Conservation (phyloP, 2,113 vertebrate species). For the Heterotilapia buettikoferi region DNA sequence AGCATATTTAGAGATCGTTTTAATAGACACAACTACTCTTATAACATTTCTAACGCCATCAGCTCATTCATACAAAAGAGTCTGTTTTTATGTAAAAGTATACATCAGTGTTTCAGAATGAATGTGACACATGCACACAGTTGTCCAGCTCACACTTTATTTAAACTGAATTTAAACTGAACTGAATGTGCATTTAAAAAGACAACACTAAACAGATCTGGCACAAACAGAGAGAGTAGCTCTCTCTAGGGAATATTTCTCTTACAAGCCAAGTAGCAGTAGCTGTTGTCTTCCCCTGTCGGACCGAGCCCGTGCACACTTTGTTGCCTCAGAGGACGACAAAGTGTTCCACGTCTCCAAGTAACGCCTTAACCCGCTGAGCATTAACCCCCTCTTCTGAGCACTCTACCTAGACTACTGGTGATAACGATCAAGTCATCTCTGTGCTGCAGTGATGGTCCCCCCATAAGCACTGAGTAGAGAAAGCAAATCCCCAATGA, state of each 20-base stretch:
- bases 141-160: not conserved
- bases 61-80: not conserved
- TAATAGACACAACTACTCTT: not conserved
- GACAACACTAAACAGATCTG: not conserved
- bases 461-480: constrained; percentile 1
- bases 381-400: constrained; percentile 47
- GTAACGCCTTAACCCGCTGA: constrained; percentile 64
- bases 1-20: not conserved
- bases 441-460: not conserved
- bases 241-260: constrained; percentile 3
- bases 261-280: constrained; percentile 1
- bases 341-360: constrained; percentile 74
- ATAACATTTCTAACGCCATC: not conserved
- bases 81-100: not conserved
- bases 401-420: constrained; percentile 31
- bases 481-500: not conserved
- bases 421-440: constrained; percentile 33
- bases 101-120: not conserved
- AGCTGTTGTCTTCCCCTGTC: constrained; percentile 17
- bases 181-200: not conserved
- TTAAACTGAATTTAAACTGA: not conserved
- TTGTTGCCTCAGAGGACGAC: constrained; percentile 43
- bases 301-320: constrained; percentile 3
- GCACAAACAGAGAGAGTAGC: constrained; percentile 15
- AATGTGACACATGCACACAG: not conserved